Evolutionary conservation across 2,888 invertebrate genomes (phyloP), one percentile per base, ranked within the genome.

Genomic region (Melitaea athalia): DNA sequence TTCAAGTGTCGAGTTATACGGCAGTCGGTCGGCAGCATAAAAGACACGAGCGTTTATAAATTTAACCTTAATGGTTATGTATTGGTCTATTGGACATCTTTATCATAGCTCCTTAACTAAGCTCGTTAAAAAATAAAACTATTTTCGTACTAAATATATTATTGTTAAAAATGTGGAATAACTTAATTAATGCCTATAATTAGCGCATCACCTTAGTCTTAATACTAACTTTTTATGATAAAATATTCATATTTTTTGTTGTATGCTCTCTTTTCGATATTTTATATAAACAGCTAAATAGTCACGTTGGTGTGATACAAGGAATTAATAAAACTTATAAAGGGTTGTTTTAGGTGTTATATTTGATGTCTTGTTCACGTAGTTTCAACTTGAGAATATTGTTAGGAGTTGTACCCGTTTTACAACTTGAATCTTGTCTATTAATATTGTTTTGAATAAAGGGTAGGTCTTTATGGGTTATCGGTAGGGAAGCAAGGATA

Each of bases 361-460:
- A 79, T 84, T 84, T 85, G 85, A 85, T 85, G 84, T 84, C 85
- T 85, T 81, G 83, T 82, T 81, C 78, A 72, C 75, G 75, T 75
- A 79, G 78, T 81, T 77, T 73, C 71, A 72, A 81, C 79, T 81
- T 78, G 77, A 77, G 77, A 79, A 81, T 79, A 81, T 79, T 78
- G 79, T 77, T 75, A 67, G 77, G 50, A 84, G 78, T 83, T 85
- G 74, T 69, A 69, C 76, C 71, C 74, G 73, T 75, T 79, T 83
- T 79, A 83, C 79, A 75, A 78, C 78, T 78, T 73, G 72, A 75
- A 74, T 38, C 61, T 65, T 63, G 64, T 77, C 75, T 77, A 77
- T 78, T 78, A 78, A 82, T 69, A 68, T 68, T 70, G 72, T 68
- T 68, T 68, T 59, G 50, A 63, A 53, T 64, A 69, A 67, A 67